phyloP scores from a whole-genome alignment of 2,888 invertebrate genomes.

The Punctoribates punctum region DNA sequence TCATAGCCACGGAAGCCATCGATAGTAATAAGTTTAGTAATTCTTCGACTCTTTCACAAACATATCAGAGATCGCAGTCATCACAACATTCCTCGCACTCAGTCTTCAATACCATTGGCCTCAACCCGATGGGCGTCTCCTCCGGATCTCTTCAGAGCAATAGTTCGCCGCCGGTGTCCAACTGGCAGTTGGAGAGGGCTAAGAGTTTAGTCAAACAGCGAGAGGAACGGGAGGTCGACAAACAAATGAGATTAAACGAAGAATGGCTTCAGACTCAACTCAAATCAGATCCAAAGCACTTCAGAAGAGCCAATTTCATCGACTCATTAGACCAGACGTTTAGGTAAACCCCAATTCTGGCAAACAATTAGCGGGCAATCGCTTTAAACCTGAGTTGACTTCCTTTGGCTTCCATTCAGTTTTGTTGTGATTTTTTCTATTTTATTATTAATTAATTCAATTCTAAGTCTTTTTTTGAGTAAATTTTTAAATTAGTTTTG shows the following conservation, averaged over 20 bases:
- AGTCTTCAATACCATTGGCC: background rate
- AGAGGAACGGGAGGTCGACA: background rate
- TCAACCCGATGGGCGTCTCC: background rate
- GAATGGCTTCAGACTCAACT: constrained; percentile 26
- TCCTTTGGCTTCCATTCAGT: constrained; percentile 1
- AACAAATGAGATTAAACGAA: constrained; percentile 2
- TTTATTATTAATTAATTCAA: background rate
- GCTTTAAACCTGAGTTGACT: background rate
- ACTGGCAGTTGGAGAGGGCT: constrained; percentile 16
- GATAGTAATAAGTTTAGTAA: background rate
- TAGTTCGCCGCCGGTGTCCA: background rate
- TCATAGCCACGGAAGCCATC: background rate
- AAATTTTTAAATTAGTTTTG: too few relatives aligned
- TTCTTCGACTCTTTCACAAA: background rate
- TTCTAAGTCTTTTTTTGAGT: constrained; percentile 5
- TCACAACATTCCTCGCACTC: background rate
- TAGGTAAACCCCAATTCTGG: background rate
- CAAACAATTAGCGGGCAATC: background rate
- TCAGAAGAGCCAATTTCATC: background rate
- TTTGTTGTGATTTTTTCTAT: constrained; percentile 11
- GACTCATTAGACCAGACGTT: background rate
- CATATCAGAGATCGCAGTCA: background rate
- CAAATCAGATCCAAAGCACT: background rate
- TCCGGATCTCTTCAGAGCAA: constrained; percentile 9
- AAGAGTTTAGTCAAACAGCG: background rate